phyloP scores from a whole-genome alignment of 1,140 invertebrate species.

The Cydia splendana region DNA sequence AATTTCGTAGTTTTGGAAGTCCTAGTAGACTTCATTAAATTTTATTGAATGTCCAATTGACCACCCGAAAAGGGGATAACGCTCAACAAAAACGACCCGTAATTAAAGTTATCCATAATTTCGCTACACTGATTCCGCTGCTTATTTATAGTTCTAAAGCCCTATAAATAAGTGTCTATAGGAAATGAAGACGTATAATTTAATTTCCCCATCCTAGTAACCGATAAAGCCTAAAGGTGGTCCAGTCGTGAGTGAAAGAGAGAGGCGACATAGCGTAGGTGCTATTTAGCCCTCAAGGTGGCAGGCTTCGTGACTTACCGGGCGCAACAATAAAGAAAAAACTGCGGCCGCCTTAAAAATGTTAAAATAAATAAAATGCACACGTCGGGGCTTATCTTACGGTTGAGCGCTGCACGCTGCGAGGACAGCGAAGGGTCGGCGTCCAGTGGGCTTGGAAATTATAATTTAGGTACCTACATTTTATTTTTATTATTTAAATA shows the following conservation, averaged over 20 bases:
- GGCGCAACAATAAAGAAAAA: conserved; percentile 65
- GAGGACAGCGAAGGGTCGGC: conserved; percentile 60
- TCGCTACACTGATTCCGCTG: too few relatives aligned
- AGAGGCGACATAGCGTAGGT: conserved; percentile 61
- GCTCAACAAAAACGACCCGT: too few relatives aligned
- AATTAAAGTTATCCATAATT: too few relatives aligned
- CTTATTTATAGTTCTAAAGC: too few relatives aligned
- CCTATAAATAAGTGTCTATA: too few relatives aligned
- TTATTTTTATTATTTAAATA: too few relatives aligned
- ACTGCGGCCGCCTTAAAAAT: conserved; percentile 71
- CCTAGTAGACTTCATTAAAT: too few relatives aligned
- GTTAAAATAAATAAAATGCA: conserved; percentile 79
- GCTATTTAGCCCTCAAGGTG: conserved; percentile 76
- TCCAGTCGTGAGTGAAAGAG: conserved; percentile 38
- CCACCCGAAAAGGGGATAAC: too few relatives aligned
- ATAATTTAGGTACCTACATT: not conserved
- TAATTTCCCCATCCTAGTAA: too few relatives aligned
- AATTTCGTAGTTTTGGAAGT: too few relatives aligned
- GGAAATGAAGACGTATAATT: too few relatives aligned
- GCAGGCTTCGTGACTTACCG: conserved; percentile 76
- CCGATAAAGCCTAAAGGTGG: not conserved
- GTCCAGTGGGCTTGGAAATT: conserved; percentile 43
- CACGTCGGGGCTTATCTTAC: conserved; percentile 73
- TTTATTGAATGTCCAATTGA: too few relatives aligned
- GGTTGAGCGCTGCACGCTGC: conserved; percentile 62